A percentile compares a stretch with the other conserved stretches of the same genome.
Evolutionary conservation across 2,797 vertebrate genomes (phyloP).

Genomic region (Mionectes olivaceus): DNA sequence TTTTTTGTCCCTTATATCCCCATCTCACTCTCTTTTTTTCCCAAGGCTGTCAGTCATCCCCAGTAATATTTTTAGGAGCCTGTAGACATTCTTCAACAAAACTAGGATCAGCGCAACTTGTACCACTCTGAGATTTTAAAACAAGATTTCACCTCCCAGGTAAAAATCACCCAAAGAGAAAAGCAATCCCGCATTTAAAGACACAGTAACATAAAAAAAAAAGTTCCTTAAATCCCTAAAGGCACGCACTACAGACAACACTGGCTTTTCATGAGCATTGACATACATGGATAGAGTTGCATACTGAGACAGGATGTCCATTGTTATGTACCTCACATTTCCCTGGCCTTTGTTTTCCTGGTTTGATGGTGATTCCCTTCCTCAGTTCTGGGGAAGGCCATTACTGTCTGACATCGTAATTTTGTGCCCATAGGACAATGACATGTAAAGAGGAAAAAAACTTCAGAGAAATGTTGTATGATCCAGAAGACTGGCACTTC

Average conservation of each 20-base stretch:
- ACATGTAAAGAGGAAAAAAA: not conserved
- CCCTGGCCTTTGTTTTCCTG: not conserved
- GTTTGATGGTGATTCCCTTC: not conserved
- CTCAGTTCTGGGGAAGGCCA: not conserved
- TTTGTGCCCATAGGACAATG: not conserved
- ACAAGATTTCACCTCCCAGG: not conserved
- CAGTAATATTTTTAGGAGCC: not conserved
- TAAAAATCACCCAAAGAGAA: not conserved
- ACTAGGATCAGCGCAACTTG: not conserved
- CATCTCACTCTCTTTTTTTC: not conserved
- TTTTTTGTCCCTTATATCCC: not conserved
- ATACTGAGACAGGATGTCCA: not conserved
- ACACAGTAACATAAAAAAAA: not conserved
- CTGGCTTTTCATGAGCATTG: not conserved
- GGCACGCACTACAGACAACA: not conserved
- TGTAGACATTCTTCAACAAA: not conserved
- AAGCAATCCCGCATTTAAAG: not conserved
- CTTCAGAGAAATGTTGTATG: not conserved
- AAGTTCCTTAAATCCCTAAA: not conserved
- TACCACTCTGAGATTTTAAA: not conserved
- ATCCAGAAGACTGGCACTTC: not conserved
- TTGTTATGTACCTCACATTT: not conserved
- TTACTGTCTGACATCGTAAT: not conserved
- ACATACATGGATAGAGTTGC: not conserved
- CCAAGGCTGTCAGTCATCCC: not conserved